Evolutionary conservation across 2,797 vertebrate genomes (phyloP).

Genomic region (Tympanoctomys barrerae): DNA sequence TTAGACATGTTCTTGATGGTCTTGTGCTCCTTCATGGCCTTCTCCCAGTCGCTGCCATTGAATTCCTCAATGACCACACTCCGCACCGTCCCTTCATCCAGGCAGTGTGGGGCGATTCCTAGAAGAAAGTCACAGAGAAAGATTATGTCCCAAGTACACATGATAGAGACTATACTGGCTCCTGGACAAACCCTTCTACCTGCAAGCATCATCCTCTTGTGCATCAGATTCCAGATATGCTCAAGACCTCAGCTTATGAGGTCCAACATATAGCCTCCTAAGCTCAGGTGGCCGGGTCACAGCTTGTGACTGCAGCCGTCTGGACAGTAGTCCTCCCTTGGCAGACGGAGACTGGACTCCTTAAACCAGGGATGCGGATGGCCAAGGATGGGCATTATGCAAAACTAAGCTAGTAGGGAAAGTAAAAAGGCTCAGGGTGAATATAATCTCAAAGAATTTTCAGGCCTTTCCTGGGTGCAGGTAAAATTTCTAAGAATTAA

Average conservation of each 20-base stretch:
- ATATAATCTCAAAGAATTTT: background rate
- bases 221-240: rapidly evolving
- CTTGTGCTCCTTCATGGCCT: constrained; percentile 93
- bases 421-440: background rate
- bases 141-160: background rate
- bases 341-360: background rate
- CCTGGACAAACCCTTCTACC: background rate
- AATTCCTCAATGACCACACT: constrained; percentile 93
- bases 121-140: constrained; percentile 42
- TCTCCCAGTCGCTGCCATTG: constrained; percentile 96
- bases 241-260: background rate
- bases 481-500: background rate
- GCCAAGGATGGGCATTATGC: background rate
- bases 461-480: background rate
- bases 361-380: background rate
- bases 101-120: constrained; percentile 96
- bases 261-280: background rate
- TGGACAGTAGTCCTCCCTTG: background rate
- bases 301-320: background rate
- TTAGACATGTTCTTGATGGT: constrained; percentile 95
- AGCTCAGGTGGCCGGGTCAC: background rate
- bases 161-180: background rate
- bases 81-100: constrained; percentile 94
- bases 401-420: no score
- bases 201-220: rapidly evolving